phyloP scores from a whole-genome alignment of 2,888 invertebrate species.

The Drosophila aldrichi region DNA sequence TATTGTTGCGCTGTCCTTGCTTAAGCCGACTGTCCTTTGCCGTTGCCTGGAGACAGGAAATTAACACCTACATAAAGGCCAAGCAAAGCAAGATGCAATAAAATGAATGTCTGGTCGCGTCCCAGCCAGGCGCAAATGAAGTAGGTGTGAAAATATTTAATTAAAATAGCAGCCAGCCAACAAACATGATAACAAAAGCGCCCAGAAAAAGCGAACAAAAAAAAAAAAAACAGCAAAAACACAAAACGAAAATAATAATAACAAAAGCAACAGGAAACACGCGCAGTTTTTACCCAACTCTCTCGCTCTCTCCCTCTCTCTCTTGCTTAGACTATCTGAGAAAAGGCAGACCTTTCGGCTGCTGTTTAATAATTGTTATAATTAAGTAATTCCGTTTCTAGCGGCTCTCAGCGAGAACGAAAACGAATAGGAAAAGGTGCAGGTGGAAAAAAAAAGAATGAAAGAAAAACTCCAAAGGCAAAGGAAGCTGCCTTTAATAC shows the following conservation, averaged over 20 bases:
- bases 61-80: constrained; percentile 74
- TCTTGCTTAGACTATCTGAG: constrained; percentile 19
- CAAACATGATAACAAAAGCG: constrained; percentile 47
- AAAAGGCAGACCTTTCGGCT: constrained; percentile 62
- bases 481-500: constrained; percentile 69
- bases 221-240: constrained; percentile 6
- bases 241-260: constrained; percentile 35
- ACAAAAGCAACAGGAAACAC: constrained; percentile 53
- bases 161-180: constrained; percentile 76
- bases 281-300: constrained; percentile 32
- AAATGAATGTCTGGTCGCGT: constrained; percentile 33
- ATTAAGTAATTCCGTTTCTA: constrained; percentile 81
- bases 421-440: constrained; percentile 46
- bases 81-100: constrained; percentile 20
- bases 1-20: constrained; percentile 39
- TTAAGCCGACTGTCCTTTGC: constrained; percentile 25
- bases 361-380: constrained; percentile 82
- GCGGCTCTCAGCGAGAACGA: constrained; percentile 21
- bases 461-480: constrained; percentile 22
- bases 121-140: constrained; percentile 61
- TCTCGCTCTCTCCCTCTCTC: constrained; percentile 7
- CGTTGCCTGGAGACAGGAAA: constrained; percentile 66
- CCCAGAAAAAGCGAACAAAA: constrained; percentile 3
- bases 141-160: constrained; percentile 83
- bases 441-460: constrained; percentile 19